phyloP scores from a whole-genome alignment of 30 jellyfish, hydroid and myxozoan species.

The Turritopsis rubra region DNA sequence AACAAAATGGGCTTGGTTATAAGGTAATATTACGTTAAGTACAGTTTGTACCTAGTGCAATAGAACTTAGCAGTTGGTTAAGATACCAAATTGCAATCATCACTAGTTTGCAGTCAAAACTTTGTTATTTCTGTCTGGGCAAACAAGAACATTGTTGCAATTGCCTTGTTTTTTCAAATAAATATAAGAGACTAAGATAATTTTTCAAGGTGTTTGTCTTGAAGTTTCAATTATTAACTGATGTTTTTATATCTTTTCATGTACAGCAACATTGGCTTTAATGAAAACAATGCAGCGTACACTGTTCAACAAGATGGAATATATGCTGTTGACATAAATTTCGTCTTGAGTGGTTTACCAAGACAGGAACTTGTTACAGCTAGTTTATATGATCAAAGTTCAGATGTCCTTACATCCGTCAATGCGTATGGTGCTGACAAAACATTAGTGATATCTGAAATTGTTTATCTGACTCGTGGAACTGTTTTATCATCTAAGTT shows the following conservation, averaged over 20 bases:
- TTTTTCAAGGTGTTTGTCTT: not conserved
- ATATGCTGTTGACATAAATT: slow-evolving; percentile 5
- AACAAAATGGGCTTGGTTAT: slow-evolving; percentile 52
- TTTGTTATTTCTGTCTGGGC: too few species aligned
- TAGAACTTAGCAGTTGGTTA: too few species aligned
- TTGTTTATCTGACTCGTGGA: slow-evolving; percentile 1
- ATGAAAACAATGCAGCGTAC: slow-evolving; percentile 46
- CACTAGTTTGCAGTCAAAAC: too few species aligned
- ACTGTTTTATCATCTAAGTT: not conserved
- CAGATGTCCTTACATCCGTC: not conserved
- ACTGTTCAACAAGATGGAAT: slow-evolving; percentile 11
- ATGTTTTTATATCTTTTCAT: not conserved
- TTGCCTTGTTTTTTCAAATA: too few species aligned
- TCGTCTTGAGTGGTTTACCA: not conserved
- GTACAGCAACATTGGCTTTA: slow-evolving; percentile 67
- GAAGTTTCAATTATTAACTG: too few species aligned
- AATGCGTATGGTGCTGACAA: slow-evolving; percentile 1
- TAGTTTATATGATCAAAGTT: not conserved
- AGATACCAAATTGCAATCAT: too few species aligned
- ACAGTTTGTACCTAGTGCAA: too few species aligned
- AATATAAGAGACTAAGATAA: too few species aligned
- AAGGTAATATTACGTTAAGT: slow-evolving; percentile 53
- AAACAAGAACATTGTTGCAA: too few species aligned
- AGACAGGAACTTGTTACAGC: not conserved
- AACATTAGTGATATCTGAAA: not conserved